A percentile compares a stretch with the other conserved stretches of the same genome.
Evolutionary conservation across 2,888 invertebrate genomes (phyloP).

Genomic region (Aromia moschata): DNA sequence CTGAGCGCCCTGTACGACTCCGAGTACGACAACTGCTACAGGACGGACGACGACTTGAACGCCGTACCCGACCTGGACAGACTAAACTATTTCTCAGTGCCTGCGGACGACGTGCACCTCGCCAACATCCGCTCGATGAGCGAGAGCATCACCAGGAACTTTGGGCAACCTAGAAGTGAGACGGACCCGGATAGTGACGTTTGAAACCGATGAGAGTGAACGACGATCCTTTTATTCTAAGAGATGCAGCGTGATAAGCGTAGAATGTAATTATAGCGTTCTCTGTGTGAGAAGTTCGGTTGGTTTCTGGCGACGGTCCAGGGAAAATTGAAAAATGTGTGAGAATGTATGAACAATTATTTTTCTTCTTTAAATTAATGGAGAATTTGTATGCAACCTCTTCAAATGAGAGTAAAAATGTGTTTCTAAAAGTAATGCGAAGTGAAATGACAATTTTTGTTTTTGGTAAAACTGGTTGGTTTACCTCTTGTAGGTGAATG

Average conservation of each 20-base stretch:
- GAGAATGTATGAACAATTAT: no score
- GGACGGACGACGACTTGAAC: conserved; percentile 64
- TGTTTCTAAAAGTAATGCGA: no score
- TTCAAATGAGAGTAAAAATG: no score
- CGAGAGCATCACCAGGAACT: conserved; percentile 79
- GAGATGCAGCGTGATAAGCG: background rate
- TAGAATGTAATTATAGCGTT: background rate
- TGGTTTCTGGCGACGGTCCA: background rate
- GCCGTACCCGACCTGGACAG: conserved; percentile 62
- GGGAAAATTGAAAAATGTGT: background rate
- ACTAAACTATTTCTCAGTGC: conserved; percentile 63
- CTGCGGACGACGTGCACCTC: conserved; percentile 70
- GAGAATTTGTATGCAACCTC: no score
- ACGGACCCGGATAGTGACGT: conserved; percentile 76
- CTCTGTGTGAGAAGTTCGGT: conserved; percentile 2
- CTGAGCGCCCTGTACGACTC: conserved; percentile 85
- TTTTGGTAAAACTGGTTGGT: no score
- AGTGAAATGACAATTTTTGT: no score
- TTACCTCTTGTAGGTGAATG: no score
- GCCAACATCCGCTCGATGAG: conserved; percentile 80
- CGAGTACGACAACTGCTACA: conserved; percentile 73
- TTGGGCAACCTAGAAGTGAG: conserved; percentile 74
- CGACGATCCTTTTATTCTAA: background rate
- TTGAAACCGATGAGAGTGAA: conserved; percentile 53
- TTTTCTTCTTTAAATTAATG: no score